Base-by-base conservation (phyloP, 1,140 invertebrate genomes). In the Leptinotarsa defecta region DNA sequence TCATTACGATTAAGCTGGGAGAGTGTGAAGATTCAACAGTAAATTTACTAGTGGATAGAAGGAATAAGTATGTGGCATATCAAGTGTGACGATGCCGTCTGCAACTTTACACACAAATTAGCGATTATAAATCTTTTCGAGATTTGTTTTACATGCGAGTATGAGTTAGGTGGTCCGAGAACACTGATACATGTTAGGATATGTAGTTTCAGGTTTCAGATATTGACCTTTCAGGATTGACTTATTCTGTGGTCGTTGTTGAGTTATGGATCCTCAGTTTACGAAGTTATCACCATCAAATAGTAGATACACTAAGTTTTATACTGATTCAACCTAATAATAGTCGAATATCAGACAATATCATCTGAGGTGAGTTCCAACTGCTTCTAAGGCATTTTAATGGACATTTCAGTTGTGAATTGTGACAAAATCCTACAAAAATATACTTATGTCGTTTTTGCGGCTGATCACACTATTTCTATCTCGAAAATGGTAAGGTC, bases 101-200 rank as follows among this genome's bases (percentile, higher is more conserved):
- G 52, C 52, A 57, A 57, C 52, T 57, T 57, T 57, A 15, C 52
- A 57, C 52, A 57, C 52, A 19, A 57, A 57, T 57, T 57, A 57
- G 52, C 52, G 52, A 57, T 57, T 0, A 15, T 57, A 57, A 57
- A 57, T 57, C n/a, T 19, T 17, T 57, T 19, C 52, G n/a, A 57
- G 52, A 19, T 57, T 57, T 57, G 52, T 57, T 57, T 19, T 17
- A 57, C 52, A 57, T 19, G 52, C 52, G n/a, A 17, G 52, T 57
- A 57, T 57, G 52, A 57, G 52, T 57, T 57, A 57, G 52, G 52
- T 57, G 52, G 52, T 57, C 52, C 3, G 13, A 15, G n/a, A 57
- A 57, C 17, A 15, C 17, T 19, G 52, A 57, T 19, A 57, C 52
- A 19, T 57, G 52, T 57, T 57, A 19, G 17, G 17, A 57, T 57